Evolutionary conservation across 1,140 invertebrate genomes (phyloP).

Genomic region (Lordiphosa collinella): DNA sequence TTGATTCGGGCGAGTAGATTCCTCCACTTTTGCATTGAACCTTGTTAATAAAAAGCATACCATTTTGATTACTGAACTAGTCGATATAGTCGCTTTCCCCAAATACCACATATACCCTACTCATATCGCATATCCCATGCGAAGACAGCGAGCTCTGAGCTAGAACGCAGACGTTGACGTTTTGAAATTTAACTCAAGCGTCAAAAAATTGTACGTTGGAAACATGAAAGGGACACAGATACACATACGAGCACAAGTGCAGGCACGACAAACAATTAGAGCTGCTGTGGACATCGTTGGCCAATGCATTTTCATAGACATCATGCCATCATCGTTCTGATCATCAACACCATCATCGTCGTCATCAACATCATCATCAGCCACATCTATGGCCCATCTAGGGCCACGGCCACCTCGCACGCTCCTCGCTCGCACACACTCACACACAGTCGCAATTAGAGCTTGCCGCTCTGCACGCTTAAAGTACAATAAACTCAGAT

Average conservation of each 20-base stretch:
- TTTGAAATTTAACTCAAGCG: conserved; percentile 69
- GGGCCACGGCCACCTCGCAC: conserved; percentile 22
- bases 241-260: conserved; percentile 7
- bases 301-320: conserved; percentile 67
- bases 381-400: conserved; percentile 7
- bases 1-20: no score
- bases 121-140: neutral
- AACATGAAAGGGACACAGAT: conserved; percentile 32
- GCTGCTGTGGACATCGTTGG: conserved; percentile 63
- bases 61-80: no score
- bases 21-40: no score
- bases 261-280: conserved; percentile 66
- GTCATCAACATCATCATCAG: conserved; percentile 10
- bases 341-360: conserved; percentile 18
- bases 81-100: neutral
- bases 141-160: conserved; percentile 31
- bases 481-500: conserved; percentile 75
- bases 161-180: conserved; percentile 42
- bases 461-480: conserved; percentile 47
- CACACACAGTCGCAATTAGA: conserved; percentile 49
- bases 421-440: conserved; percentile 15
- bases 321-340: conserved; percentile 16
- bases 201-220: conserved; percentile 59
- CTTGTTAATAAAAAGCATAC: no score
- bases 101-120: conserved; percentile 13